Base-by-base conservation (phyloP, 2,113 vertebrate genomes). In the Podocnemis expansa region DNA sequence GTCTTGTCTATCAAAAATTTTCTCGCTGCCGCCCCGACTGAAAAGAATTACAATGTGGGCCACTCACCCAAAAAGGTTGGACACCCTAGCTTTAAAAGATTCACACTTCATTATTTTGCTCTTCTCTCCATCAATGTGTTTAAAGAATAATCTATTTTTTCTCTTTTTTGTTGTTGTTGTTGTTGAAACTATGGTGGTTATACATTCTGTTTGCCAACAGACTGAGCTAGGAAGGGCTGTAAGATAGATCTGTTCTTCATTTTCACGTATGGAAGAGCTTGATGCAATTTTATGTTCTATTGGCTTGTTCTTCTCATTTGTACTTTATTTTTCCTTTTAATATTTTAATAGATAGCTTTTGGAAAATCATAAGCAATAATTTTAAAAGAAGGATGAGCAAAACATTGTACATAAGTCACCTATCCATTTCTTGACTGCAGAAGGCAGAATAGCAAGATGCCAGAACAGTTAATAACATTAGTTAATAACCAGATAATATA, bases 401-500 rank as follows among this genome's bases (percentile, higher is more conserved):
- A 93, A 52, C 83, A 60, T 3, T 75, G 24, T 67, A 3, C 87
- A n/a, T 67, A 89, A n/a, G 94, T 38, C 63, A 80, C 47, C 54
- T 94, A 52, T 78, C 43, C 12, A 43, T 78, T 94, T 84, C 91
- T 82, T 88, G 82, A 49, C 80, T 94, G 47, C 2, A 51, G 12
- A 85, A 43, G 21, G 27, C 14, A 43, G 67, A 79, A 76, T 91
- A 38, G 55, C 85, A 86, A 38, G 19, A 41, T 55, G 78, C n/a
- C 80, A 94, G 78, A n/a, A n/a, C n/a, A n/a, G n/a, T n/a, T n/a
- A n/a, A n/a, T n/a, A n/a, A n/a, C n/a, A 80, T 90, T 63, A 94
- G 79, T 95, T 94, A 94, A 83, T 94, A 85, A 55, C 60, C 89
- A 91, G 86, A 83, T 97, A 96, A 80, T 87, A 91, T 91, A 43